phyloP scores from a whole-genome alignment of 2,888 invertebrate species.

The Lamellibrachia satsuma region DNA sequence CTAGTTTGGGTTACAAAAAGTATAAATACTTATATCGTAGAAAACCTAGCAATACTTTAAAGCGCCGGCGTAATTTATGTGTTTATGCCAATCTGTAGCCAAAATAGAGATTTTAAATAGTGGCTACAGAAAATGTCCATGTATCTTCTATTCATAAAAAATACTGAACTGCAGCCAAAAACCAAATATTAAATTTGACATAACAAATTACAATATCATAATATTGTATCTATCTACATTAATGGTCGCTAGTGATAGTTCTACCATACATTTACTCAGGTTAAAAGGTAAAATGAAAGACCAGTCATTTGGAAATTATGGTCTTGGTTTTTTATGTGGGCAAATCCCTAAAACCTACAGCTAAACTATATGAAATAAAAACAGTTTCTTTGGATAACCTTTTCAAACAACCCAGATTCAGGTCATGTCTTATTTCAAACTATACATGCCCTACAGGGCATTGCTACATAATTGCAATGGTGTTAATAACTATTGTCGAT shows the following conservation, averaged over 20 bases:
- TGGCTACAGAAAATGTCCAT: background rate
- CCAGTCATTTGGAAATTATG: background rate
- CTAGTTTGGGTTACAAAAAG: background rate
- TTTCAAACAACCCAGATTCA: background rate
- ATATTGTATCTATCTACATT: too few relatives aligned
- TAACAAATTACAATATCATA: too few relatives aligned
- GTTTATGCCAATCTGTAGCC: background rate
- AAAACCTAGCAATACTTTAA: background rate
- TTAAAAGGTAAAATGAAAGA: too few relatives aligned
- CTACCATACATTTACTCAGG: too few relatives aligned
- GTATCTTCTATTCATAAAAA: too few relatives aligned
- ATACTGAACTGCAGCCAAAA: too few relatives aligned
- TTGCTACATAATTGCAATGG: background rate
- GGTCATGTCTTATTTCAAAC: background rate
- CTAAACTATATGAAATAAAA: background rate
- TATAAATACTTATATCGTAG: background rate
- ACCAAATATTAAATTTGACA: too few relatives aligned
- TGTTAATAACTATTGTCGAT: background rate
- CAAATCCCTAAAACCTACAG: background rate
- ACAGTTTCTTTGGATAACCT: background rate
- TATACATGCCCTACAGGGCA: background rate
- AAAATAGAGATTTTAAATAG: background rate
- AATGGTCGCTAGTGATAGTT: too few relatives aligned
- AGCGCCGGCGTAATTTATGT: background rate
- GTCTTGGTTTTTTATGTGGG: background rate